These are phyloP conservation scores for Andrena marginata DNA, from an alignment of 2,888 invertebrate genomes.

Conservation along the genomic window DNA sequence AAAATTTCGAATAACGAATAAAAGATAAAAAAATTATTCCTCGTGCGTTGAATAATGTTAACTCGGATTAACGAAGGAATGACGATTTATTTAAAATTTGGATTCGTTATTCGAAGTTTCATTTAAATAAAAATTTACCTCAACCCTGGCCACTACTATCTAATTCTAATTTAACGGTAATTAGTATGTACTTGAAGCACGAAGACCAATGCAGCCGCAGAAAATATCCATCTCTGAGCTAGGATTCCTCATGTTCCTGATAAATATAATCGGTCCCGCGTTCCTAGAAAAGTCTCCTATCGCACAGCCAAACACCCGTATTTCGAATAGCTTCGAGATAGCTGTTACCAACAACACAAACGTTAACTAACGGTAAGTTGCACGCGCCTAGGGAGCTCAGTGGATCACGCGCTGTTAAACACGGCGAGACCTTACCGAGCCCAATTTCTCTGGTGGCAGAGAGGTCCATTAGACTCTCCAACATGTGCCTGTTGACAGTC, in stretches of 20 bases:
- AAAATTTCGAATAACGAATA: too few species aligned
- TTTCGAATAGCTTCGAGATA: constrained; percentile 87
- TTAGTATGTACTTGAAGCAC: constrained; percentile 79
- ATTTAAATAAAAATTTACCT: too few species aligned
- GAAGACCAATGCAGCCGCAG: constrained; percentile 85
- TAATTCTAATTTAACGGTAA: neutral
- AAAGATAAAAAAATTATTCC: too few species aligned
- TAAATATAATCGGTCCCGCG: constrained; percentile 73
- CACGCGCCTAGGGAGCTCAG: too few species aligned
- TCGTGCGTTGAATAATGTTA: too few species aligned
- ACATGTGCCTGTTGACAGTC: constrained; percentile 88
- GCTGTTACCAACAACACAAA: constrained; percentile 81
- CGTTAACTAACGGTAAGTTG: too few species aligned
- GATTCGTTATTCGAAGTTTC: too few species aligned
- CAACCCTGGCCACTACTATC: too few species aligned
- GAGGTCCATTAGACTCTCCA: constrained; percentile 86
- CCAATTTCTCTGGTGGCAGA: constrained; percentile 86
- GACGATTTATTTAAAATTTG: too few species aligned
- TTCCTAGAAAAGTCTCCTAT: constrained; percentile 87
- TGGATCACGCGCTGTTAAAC: too few species aligned
- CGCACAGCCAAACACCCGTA: constrained; percentile 88
- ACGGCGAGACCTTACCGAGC: constrained; percentile 82
- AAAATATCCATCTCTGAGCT: constrained; percentile 78
- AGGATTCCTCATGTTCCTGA: constrained; percentile 78
- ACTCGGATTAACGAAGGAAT: too few species aligned